Percentiles rank a stretch among this genome's conserved stretches.
phyloP scores from a whole-genome alignment of 2,888 invertebrate genomes.

The Trichogramma dendrolimi region DNA sequence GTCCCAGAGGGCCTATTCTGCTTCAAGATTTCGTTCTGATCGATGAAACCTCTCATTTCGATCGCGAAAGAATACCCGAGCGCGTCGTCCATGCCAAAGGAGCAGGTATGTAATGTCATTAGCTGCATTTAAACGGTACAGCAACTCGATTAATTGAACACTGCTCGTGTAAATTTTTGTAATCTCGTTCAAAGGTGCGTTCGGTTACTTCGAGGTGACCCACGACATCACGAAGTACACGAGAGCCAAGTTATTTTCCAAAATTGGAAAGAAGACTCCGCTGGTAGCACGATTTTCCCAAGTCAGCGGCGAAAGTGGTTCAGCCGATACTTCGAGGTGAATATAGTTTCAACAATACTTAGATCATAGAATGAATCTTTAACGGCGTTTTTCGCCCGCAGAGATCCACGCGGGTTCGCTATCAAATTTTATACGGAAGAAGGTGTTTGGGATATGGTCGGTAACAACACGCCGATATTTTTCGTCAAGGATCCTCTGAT shows the following conservation, averaged over 20 bases:
- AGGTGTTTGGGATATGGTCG: conserved; percentile 14
- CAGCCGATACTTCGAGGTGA: conserved; percentile 73
- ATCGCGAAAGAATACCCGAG: conserved; percentile 90
- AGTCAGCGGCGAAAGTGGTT: conserved; percentile 85
- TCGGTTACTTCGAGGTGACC: conserved; percentile 85
- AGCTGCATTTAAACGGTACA: background rate
- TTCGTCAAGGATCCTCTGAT: conserved; percentile 13
- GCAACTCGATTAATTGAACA: too few species aligned
- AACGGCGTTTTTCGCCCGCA: background rate
- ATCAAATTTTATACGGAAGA: conserved; percentile 16
- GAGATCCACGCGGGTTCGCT: conserved; percentile 15
- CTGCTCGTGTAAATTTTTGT: too few species aligned
- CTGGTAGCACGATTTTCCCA: conserved; percentile 77
- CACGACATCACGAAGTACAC: conserved; percentile 76
- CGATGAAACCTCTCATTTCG: conserved; percentile 79
- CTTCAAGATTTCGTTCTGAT: conserved; percentile 78
- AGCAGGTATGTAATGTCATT: conserved; percentile 56
- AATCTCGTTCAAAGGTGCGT: conserved; percentile 58
- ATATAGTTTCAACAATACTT: background rate
- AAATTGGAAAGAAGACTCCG: conserved; percentile 74
- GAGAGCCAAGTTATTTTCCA: conserved; percentile 74
- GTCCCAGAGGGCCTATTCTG: conserved; percentile 75
- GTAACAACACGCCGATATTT: conserved; percentile 15
- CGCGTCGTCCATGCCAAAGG: conserved; percentile 96
- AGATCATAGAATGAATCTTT: background rate